Evolutionary conservation across 2,797 vertebrate species (phyloP).

Genomic region (Macroramphosus scolopax): DNA sequence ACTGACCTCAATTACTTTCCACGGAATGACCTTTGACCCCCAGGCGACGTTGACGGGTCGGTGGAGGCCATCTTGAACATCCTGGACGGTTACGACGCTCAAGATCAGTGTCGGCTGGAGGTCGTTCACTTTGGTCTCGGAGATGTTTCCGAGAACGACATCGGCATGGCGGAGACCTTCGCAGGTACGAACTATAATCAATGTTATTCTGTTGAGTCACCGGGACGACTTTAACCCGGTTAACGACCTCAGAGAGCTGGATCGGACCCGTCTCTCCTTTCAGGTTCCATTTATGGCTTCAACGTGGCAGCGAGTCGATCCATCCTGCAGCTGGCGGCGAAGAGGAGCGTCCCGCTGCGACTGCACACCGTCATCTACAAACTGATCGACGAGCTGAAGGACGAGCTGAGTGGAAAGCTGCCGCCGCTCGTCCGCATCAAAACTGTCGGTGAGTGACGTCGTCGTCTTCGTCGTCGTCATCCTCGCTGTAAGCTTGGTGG

Average conservation of each 20-base stretch:
- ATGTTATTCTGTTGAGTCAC: too few species aligned
- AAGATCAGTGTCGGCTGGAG: conserved; percentile 85
- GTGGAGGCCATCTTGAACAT: conserved; percentile 88
- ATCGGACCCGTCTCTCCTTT: too few species aligned
- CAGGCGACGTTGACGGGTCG: conserved; percentile 94
- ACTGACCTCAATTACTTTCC: background rate
- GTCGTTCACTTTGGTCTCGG: conserved; percentile 90
- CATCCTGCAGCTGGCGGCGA: conserved; percentile 81
- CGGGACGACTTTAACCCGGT: too few species aligned
- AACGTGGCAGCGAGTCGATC: conserved; percentile 79
- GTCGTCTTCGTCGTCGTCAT: accelerated
- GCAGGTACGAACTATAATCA: conserved; percentile 76
- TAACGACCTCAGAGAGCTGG: too few species aligned
- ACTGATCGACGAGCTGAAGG: conserved; percentile 87
- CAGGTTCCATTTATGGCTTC: conserved; percentile 91
- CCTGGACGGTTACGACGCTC: conserved; percentile 85
- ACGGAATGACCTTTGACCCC: background rate
- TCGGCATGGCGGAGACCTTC: conserved; percentile 87
- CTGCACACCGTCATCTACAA: conserved; percentile 89
- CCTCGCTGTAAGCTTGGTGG: too few species aligned
- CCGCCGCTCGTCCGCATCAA: conserved; percentile 65
- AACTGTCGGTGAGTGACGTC: conserved; percentile 74
- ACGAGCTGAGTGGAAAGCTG: conserved; percentile 82
- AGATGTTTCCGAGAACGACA: conserved; percentile 88
- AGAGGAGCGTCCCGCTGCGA: conserved; percentile 80